Base-by-base conservation (phyloP, 2,113 vertebrate species). In the Eulacestoma nigropectus region DNA sequence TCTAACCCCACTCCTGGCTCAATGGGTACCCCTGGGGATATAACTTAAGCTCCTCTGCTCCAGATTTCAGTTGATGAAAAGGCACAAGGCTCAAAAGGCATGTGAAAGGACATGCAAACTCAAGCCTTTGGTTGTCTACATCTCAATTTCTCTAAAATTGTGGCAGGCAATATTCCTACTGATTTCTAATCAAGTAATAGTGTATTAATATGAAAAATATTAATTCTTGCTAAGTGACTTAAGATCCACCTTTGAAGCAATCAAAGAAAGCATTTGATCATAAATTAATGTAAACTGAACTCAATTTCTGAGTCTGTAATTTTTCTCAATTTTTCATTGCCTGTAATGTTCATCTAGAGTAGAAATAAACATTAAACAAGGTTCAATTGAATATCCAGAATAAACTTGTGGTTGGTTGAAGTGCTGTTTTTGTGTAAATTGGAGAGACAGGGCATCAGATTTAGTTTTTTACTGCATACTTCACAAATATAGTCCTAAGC, bases 401-500 rank as follows among this genome's bases (percentile, higher is more conserved):
- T 68, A 84, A 84, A 88, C 46, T 3, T 88, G 67, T 86, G 57
- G 46, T 49, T 76, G n/a, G 25, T 33, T 69, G 9, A 96, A 94
- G 82, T 69, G 67, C 33, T 33, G 6, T 9, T 90, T 95, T 79
- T 76, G 76, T 69, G 67, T 62, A 88, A 90, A 83, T 35, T 88
- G 62, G 46, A 77, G 50, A 89, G 50, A 69, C 46, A 23, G 25
- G 12, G 22, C 46, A 94, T 63, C 53, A 91, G 50, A 91, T 91
- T 57, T 29, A 65, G 65, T 50, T 90, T 92, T 93, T 89, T 87
- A 55, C 30, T 60, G 46, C 62, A 53, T 74, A 47, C 37, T 89
- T 96, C 62, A 87, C 67, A 91, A 84, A 87, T 84, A 69, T 74
- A 81, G 42, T 84, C 68, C 89, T 77, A 89, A 88, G 76, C 83